A percentile compares a stretch with the other conserved stretches of the same genome.
Evolutionary conservation across 2,797 vertebrate species (phyloP).

Genomic region (Pipistrellus kuhlii): DNA sequence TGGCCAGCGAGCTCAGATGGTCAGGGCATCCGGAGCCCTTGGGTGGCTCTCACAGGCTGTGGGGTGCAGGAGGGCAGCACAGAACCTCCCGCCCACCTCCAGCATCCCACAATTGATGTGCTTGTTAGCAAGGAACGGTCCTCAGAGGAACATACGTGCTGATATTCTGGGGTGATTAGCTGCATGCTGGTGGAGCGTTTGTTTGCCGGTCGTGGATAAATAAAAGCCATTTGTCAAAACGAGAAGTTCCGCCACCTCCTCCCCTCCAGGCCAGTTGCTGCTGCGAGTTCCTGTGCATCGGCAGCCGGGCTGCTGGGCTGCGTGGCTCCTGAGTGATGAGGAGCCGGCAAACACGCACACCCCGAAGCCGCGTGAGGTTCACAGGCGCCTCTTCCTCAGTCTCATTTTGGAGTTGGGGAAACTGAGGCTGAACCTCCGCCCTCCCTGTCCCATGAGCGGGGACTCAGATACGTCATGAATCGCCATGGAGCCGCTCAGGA

Average conservation of each 20-base stretch:
- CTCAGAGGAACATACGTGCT: conserved; percentile 72
- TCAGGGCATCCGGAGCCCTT: not conserved
- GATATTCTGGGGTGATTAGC: conserved; percentile 81
- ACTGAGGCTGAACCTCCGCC: not conserved
- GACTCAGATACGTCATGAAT: not conserved
- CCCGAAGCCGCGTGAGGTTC: not conserved
- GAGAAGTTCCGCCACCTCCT: conserved; percentile 67
- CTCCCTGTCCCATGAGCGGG: not conserved
- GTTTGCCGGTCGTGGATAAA: conserved; percentile 79
- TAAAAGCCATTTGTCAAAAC: conserved; percentile 81
- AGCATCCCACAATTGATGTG: not conserved
- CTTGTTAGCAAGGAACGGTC: conserved; percentile 73
- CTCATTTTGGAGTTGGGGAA: not conserved
- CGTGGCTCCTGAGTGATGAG: not conserved
- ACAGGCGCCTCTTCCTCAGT: not conserved
- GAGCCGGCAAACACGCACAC: not conserved
- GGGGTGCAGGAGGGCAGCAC: not conserved
- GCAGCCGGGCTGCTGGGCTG: conserved; percentile 43
- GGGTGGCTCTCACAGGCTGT: not conserved
- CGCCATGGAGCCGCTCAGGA: not conserved
- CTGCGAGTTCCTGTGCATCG: conserved; percentile 64
- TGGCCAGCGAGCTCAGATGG: not conserved
- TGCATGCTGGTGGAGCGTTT: not conserved
- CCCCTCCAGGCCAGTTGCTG: conserved; percentile 51
- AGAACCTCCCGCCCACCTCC: not conserved